These are phyloP conservation scores for Nemotelus nigrinus DNA, from an alignment of 2,888 invertebrate genomes.

Conservation along the genomic window DNA sequence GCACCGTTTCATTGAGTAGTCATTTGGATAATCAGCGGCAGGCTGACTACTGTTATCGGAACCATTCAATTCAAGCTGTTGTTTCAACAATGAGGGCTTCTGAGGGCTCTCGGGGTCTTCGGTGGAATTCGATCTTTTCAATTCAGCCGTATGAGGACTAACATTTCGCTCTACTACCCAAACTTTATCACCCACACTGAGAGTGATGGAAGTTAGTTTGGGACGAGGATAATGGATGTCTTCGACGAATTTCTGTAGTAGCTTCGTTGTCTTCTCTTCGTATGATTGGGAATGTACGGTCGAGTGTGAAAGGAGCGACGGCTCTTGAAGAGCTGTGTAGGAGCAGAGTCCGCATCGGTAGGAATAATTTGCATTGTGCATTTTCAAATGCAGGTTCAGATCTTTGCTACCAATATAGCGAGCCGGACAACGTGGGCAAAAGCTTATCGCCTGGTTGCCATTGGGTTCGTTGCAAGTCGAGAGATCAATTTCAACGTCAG, in stretches of 20 bases:
- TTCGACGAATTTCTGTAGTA: constrained; percentile 73
- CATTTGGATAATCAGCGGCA: neutral
- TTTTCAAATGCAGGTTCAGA: constrained; percentile 76
- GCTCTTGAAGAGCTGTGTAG: constrained; percentile 77
- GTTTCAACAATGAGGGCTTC: constrained; percentile 27
- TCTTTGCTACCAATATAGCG: constrained; percentile 82
- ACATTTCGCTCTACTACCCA: constrained; percentile 59
- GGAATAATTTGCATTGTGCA: constrained; percentile 72
- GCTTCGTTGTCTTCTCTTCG: constrained; percentile 77
- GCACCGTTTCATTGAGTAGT: constrained; percentile 65
- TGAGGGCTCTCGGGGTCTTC: constrained; percentile 31
- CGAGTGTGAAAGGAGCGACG: constrained; percentile 74
- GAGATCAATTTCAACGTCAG: constrained; percentile 4
- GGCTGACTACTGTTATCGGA: neutral
- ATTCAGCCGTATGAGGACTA: constrained; percentile 50
- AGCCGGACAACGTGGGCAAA: constrained; percentile 85
- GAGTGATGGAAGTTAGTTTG: constrained; percentile 65
- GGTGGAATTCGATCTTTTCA: constrained; percentile 59
- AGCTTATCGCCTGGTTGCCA: constrained; percentile 66
- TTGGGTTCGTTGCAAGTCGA: neutral
- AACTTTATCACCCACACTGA: constrained; percentile 57
- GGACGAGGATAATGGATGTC: constrained; percentile 75
- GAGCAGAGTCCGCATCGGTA: constrained; percentile 81
- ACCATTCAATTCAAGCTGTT: constrained; percentile 38
- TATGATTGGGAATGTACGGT: constrained; percentile 82